Evolutionary conservation across 2,113 vertebrate genomes (phyloP).

Genomic region (Cairina moschata): DNA sequence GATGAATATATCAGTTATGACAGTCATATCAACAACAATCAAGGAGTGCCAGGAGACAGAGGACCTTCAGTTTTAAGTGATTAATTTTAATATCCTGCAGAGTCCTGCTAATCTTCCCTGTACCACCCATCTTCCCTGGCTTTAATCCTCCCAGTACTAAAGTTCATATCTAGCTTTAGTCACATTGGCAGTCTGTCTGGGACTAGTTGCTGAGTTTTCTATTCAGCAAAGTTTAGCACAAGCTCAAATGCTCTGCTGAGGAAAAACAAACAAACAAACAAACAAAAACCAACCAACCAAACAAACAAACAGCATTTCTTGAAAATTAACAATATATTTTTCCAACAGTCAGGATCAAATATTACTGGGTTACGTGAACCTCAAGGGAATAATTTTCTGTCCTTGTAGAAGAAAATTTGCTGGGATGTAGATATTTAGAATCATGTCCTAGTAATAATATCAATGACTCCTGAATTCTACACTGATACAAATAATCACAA

Average conservation of each 20-base stretch:
- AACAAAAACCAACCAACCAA: too few relatives aligned
- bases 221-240: not conserved
- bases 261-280: not conserved
- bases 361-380: not conserved
- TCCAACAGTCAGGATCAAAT: not conserved
- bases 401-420: not conserved
- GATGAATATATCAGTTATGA: constrained; percentile 8
- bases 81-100: constrained; percentile 2
- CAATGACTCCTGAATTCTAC: not conserved
- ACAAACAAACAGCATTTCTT: not conserved
- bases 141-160: not conserved
- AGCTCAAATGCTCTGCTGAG: not conserved
- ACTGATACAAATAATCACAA: not conserved
- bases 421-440: not conserved
- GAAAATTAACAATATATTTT: not conserved
- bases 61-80: constrained; percentile 34
- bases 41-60: not conserved
- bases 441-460: not conserved
- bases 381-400: not conserved
- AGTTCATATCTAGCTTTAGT: not conserved
- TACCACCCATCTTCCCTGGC: not conserved
- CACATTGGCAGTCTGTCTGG: not conserved
- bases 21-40: not conserved
- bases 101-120: not conserved
- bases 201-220: not conserved